Evolutionary conservation across 2,797 vertebrate genomes (phyloP).

Genomic region (Scolopax bukidnonensis): DNA sequence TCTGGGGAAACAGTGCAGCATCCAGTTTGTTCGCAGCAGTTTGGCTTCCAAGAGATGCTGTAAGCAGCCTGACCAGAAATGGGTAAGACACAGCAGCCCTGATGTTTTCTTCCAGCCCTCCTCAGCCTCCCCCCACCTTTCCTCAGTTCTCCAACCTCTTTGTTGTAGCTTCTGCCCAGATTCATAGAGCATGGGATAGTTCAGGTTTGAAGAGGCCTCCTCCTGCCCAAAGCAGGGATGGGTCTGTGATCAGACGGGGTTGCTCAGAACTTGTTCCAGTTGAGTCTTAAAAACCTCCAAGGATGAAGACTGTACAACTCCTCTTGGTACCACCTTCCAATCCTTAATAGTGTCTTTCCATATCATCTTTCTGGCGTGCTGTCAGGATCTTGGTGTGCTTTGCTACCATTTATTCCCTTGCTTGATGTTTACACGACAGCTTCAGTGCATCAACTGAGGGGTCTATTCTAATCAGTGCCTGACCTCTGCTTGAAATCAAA

Average conservation of each 20-base stretch:
- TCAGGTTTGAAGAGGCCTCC: background rate
- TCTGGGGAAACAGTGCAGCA: background rate
- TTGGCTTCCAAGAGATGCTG: background rate
- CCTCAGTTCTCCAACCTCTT: background rate
- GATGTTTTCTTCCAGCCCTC: background rate
- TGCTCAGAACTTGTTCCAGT: background rate
- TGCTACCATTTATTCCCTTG: background rate
- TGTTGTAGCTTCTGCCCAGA: background rate
- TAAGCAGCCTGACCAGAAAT: background rate
- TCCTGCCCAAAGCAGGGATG: background rate
- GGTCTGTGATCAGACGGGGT: background rate
- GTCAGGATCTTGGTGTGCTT: background rate
- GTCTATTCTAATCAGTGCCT: background rate
- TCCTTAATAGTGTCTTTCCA: background rate
- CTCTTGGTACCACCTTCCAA: background rate
- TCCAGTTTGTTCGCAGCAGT: accelerated
- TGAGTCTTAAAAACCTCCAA: background rate
- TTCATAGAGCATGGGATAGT: accelerated
- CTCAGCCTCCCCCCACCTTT: background rate
- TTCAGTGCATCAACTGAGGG: background rate
- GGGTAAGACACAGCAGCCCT: background rate
- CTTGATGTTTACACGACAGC: background rate
- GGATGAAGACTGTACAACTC: background rate
- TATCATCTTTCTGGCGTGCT: background rate
- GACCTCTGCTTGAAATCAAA: background rate